phyloP scores from a whole-genome alignment of 2,888 invertebrate genomes.

The Lottia gigantea region DNA sequence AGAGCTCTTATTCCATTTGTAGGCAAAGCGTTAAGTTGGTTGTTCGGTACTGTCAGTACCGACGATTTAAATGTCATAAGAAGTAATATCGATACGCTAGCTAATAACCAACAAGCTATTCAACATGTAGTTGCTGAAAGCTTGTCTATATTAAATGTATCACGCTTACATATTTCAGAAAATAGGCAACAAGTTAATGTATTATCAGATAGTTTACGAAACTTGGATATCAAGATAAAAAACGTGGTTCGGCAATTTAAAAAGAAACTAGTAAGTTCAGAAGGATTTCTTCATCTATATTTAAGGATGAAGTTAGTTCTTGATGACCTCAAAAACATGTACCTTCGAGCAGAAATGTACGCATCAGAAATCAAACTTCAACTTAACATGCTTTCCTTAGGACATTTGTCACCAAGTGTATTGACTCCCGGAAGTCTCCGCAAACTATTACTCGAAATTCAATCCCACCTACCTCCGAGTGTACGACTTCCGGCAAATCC shows the following conservation, averaged over 20 bases:
- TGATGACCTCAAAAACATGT: background rate
- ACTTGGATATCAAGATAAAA: background rate
- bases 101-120: slow-evolving; percentile 23
- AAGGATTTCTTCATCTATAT: background rate
- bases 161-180: slow-evolving; percentile 7
- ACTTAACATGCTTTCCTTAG: background rate
- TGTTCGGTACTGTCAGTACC: too few relatives aligned
- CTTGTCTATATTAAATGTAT: slow-evolving; percentile 20
- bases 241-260: background rate
- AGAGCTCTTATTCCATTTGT: slow-evolving; percentile 13
- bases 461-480: too few relatives aligned
- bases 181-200: background rate
- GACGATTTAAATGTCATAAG: slow-evolving; percentile 19
- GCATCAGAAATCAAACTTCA: background rate
- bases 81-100: slow-evolving; percentile 14
- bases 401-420: background rate
- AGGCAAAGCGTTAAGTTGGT: slow-evolving; percentile 13
- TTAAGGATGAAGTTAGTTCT: background rate
- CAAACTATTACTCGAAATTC: background rate
- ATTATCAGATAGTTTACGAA: background rate
- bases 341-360: background rate
- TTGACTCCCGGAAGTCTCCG: background rate
- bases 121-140: slow-evolving; percentile 21
- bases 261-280: background rate
- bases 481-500: too few relatives aligned